Evolutionary conservation across 2,797 vertebrate genomes (phyloP).

Genomic region (Darevskia mixta): DNA sequence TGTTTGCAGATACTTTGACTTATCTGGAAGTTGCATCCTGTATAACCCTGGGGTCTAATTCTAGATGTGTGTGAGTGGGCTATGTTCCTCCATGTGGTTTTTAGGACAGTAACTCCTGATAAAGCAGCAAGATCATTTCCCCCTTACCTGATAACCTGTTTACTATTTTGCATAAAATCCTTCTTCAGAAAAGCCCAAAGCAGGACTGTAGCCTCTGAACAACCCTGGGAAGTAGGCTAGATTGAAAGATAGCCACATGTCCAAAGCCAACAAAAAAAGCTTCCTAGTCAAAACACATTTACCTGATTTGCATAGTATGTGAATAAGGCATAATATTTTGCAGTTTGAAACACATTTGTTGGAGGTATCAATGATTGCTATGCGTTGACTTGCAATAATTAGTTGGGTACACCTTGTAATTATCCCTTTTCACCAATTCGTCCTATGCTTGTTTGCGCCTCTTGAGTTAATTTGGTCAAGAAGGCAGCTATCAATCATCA

Average conservation of each 20-base stretch:
- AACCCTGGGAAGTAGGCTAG: background rate
- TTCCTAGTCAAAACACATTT: background rate
- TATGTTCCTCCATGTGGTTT: background rate
- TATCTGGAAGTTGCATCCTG: too few species aligned
- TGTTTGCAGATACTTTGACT: too few species aligned
- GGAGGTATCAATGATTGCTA: background rate
- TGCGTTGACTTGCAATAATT: background rate
- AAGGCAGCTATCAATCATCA: constrained; percentile 18
- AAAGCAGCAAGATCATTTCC: background rate
- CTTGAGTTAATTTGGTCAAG: constrained; percentile 24
- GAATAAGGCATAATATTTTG: background rate
- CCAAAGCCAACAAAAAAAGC: background rate
- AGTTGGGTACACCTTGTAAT: constrained; percentile 22
- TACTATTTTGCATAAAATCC: too few species aligned
- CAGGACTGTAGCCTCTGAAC: background rate
- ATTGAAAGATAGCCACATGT: background rate
- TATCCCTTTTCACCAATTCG: constrained; percentile 5
- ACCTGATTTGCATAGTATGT: background rate
- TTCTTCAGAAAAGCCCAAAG: background rate
- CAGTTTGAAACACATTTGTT: background rate
- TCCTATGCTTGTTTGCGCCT: background rate
- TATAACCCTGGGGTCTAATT: background rate
- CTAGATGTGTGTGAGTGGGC: background rate
- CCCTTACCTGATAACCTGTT: background rate
- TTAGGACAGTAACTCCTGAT: background rate